A percentile compares a stretch with the other conserved stretches of the same genome.
Evolutionary conservation across 2,113 vertebrate genomes (phyloP).

Genomic region (Neolamprologus sp.): DNA sequence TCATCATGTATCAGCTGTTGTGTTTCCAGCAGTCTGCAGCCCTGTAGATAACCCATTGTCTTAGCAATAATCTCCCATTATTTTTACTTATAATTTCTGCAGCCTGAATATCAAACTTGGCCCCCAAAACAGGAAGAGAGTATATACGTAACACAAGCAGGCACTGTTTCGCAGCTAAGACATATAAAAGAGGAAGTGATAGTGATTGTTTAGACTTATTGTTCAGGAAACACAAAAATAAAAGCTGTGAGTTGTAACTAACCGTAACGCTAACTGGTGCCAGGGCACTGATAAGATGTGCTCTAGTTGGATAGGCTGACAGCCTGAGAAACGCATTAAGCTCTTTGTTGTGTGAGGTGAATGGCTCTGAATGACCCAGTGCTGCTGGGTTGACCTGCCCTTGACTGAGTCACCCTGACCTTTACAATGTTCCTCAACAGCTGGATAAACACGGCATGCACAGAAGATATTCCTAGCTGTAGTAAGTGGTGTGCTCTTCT

Average conservation of each 20-base stretch:
- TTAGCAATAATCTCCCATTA: not conserved
- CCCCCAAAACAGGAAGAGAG: not conserved
- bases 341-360: not conserved
- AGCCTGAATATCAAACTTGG: not conserved
- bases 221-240: not conserved
- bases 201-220: not conserved
- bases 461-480: not conserved
- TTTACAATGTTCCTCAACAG: constrained; percentile 6
- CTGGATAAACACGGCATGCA: constrained; percentile 28
- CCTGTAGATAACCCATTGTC: not conserved
- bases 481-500: not conserved
- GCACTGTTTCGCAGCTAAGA: not conserved
- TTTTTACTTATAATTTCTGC: not conserved
- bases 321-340: not conserved
- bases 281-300: not conserved
- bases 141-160: not conserved
- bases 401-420: constrained; percentile 25
- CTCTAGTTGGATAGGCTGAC: not conserved
- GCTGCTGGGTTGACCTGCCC: constrained; percentile 31
- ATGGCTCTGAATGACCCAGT: constrained; percentile 22
- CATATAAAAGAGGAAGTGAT: not conserved
- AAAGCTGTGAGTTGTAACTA: not conserved
- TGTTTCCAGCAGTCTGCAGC: not conserved
- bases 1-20: not conserved
- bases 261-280: not conserved